Evolutionary conservation across 2,888 invertebrate species (phyloP).

Genomic region (Mesorhabditis spiculigera): DNA sequence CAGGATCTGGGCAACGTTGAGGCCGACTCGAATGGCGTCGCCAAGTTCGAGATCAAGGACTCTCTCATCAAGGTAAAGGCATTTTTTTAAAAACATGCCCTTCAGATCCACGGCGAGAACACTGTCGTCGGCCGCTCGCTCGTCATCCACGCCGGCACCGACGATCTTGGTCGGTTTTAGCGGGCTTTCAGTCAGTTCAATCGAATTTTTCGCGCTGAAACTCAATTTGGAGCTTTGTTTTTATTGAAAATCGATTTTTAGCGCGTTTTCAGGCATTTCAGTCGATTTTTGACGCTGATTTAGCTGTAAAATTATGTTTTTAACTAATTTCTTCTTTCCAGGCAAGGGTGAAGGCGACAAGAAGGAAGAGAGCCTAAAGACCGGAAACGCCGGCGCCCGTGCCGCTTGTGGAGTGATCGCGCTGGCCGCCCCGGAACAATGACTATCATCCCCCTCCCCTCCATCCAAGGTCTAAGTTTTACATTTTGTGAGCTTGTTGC

Average conservation of each 20-base stretch:
- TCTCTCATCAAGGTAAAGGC: neutral
- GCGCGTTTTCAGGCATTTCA: no score
- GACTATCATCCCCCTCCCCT: constrained; percentile 10
- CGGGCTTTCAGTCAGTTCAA: no score
- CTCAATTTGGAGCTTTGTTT: no score
- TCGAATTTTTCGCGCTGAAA: no score
- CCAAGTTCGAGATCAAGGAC: constrained; percentile 23
- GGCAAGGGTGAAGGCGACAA: constrained; percentile 46
- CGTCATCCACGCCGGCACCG: constrained; percentile 55
- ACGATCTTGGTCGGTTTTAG: constrained; percentile 23
- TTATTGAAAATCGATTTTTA: neutral
- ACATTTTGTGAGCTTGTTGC: no score
- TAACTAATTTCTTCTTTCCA: constrained; percentile 15
- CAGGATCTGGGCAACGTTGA: constrained; percentile 57
- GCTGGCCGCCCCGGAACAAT: constrained; percentile 15
- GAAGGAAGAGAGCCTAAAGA: constrained; percentile 55
- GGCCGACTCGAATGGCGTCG: constrained; percentile 51
- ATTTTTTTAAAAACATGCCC: neutral
- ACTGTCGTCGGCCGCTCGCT: constrained; percentile 55
- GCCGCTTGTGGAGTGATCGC: constrained; percentile 59
- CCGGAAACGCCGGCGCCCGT: constrained; percentile 60
- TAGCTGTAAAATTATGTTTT: no score
- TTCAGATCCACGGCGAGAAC: constrained; percentile 44
- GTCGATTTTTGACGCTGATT: no score
- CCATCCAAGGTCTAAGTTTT: no score